Evolutionary conservation across 2,888 invertebrate species (phyloP).

Genomic region (Amphipoea oculea): DNA sequence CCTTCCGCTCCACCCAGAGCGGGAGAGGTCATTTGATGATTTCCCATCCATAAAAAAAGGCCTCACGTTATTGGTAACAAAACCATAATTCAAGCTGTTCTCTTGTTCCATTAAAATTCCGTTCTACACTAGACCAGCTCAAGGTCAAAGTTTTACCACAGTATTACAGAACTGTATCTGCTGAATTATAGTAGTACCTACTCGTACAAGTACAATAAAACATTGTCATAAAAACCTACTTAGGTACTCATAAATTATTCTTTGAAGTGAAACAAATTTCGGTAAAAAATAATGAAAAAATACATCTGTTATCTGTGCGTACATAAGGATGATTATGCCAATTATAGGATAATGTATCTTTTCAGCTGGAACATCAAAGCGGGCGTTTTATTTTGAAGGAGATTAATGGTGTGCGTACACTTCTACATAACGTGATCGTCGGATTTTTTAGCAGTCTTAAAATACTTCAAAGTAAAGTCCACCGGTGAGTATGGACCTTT

Average conservation of each 20-base stretch:
- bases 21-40: too few relatives aligned
- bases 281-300: slow-evolving; percentile 27
- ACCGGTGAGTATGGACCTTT: slow-evolving; percentile 11
- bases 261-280: slow-evolving; percentile 19
- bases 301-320: slow-evolving; percentile 51
- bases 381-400: slow-evolving; percentile 62
- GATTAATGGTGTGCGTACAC: slow-evolving; percentile 60
- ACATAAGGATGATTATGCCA: slow-evolving; percentile 59
- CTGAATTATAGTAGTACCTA: background rate
- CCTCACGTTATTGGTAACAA: background rate
- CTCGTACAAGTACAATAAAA: slow-evolving; percentile 1
- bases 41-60: too few relatives aligned
- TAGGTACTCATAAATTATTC: slow-evolving; percentile 4
- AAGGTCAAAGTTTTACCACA: background rate
- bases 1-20: too few relatives aligned
- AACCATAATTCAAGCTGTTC: background rate
- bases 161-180: background rate
- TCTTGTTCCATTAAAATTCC: background rate
- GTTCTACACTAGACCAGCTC: background rate
- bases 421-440: slow-evolving; percentile 30
- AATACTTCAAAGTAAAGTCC: slow-evolving; percentile 55
- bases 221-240: background rate
- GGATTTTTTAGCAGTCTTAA: slow-evolving; percentile 50
- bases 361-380: slow-evolving; percentile 65
- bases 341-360: slow-evolving; percentile 65